phyloP scores from a whole-genome alignment of 2,797 vertebrate species.

The Pseudochromis fuscus region DNA sequence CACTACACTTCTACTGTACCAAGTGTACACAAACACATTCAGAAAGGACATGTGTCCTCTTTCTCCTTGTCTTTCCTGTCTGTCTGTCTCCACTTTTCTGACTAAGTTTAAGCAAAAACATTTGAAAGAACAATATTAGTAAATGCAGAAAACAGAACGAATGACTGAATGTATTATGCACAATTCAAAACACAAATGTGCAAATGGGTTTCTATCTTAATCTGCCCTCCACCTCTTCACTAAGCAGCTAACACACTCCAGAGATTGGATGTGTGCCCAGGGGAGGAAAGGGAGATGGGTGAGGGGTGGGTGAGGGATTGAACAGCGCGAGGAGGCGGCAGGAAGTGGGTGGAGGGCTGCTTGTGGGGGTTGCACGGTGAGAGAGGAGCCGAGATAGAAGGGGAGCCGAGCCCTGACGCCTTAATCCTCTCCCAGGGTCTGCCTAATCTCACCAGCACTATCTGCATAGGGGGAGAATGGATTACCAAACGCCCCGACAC shows the following conservation, averaged over 20 bases:
- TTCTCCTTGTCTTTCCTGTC: background rate
- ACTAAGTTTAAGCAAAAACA: background rate
- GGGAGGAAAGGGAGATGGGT: slow-evolving; percentile 49
- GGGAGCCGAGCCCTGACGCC: slow-evolving; percentile 64
- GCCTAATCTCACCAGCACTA: slow-evolving; percentile 78
- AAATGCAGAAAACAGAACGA: background rate
- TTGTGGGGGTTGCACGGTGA: slow-evolving; percentile 43
- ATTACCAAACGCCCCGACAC: slow-evolving; percentile 76
- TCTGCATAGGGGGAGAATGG: slow-evolving; percentile 79
- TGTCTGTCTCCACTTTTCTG: background rate
- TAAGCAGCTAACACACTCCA: slow-evolving; percentile 63
- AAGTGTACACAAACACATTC: slow-evolving; percentile 1
- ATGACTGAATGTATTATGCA: slow-evolving; percentile 17
- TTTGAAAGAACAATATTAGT: background rate
- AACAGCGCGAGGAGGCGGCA: slow-evolving; percentile 47
- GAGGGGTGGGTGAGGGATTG: slow-evolving; percentile 38
- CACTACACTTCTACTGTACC: background rate
- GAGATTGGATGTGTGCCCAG: slow-evolving; percentile 63
- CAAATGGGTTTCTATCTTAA: slow-evolving; percentile 63
- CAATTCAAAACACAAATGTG: slow-evolving; percentile 46
- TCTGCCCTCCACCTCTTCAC: slow-evolving; percentile 63
- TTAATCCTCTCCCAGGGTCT: slow-evolving; percentile 80
- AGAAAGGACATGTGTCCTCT: background rate
- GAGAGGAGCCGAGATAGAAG: slow-evolving; percentile 65
- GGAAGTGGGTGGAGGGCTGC: slow-evolving; percentile 41